phyloP scores from a whole-genome alignment of 1,140 invertebrate genomes.

The Lysiphlebus fabarum region DNA sequence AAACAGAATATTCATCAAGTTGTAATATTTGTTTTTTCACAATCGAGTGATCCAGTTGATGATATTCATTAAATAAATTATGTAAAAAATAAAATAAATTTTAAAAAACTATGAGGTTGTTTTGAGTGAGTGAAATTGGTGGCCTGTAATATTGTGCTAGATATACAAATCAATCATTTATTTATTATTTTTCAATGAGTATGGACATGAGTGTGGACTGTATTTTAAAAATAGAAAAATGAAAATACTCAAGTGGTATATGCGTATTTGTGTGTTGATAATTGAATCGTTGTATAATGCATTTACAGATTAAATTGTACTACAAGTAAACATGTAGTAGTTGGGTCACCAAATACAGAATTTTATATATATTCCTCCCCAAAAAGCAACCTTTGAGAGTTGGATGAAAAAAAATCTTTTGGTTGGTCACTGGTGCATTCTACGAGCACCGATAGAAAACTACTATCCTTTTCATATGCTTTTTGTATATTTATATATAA shows the following conservation, averaged over 20 bases:
- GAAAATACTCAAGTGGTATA: slow-evolving; percentile 6
- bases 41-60: too few species aligned
- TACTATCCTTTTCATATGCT: too few species aligned
- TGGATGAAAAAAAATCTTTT: slow-evolving; percentile 34
- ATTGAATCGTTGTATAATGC: slow-evolving; percentile 12
- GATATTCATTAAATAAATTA: too few species aligned
- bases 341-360: slow-evolving; percentile 33
- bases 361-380: slow-evolving; percentile 43
- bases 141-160: slow-evolving; percentile 7
- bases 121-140: neutral
- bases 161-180: neutral
- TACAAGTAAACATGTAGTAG: neutral
- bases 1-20: too few species aligned
- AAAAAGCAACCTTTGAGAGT: slow-evolving; percentile 28
- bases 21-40: too few species aligned
- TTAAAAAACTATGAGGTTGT: neutral
- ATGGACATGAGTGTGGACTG: too few species aligned
- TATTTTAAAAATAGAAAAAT: too few species aligned
- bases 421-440: slow-evolving; percentile 25
- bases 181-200: neutral
- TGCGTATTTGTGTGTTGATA: slow-evolving; percentile 25
- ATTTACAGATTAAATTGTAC: too few species aligned
- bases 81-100: too few species aligned
- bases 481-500: too few species aligned
- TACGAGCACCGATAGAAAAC: slow-evolving; percentile 26